Conservation (phyloP, 2,113 vertebrate genomes). For the Rhombomys opimus region DNA sequence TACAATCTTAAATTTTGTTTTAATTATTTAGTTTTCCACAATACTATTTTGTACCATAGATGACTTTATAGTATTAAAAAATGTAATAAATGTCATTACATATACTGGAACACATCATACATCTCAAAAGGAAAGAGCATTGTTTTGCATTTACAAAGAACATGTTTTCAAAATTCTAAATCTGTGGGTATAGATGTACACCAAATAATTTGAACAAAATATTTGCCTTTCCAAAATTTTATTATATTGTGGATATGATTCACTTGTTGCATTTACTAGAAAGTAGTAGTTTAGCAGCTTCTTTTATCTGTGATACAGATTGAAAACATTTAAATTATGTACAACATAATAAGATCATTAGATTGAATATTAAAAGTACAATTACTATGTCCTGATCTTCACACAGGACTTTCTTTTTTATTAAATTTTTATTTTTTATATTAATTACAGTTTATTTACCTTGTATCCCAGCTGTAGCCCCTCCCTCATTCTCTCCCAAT, state of each 20-base stretch:
- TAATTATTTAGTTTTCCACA: not conserved
- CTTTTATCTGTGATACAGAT: not conserved
- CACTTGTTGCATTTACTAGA: not conserved
- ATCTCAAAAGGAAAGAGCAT: not conserved
- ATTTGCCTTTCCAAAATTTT: not conserved
- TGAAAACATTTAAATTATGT: not conserved
- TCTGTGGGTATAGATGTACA: not conserved
- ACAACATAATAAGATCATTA: not conserved
- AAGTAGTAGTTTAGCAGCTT: not conserved
- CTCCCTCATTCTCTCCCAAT: too few species aligned
- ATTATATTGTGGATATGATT: not conserved
- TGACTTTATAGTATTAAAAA: slow-evolving; percentile 1
- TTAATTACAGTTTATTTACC: too few species aligned
- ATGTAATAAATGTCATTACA: not conserved
- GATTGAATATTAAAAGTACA: not conserved
- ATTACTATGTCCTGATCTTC: slow-evolving; percentile 12
- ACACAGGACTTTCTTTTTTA: not conserved
- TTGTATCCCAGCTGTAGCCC: too few species aligned
- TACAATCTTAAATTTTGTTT: not conserved
- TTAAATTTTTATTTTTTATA: too few species aligned
- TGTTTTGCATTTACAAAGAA: not conserved
- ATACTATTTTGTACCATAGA: not conserved
- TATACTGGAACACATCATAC: not conserved
- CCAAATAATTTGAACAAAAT: not conserved
- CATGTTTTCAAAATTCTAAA: slow-evolving; percentile 15